A percentile compares a stretch with the other conserved stretches of the same genome.
phyloP scores from a whole-genome alignment of 1,140 invertebrate genomes.

The Pristionchus pacificus region DNA sequence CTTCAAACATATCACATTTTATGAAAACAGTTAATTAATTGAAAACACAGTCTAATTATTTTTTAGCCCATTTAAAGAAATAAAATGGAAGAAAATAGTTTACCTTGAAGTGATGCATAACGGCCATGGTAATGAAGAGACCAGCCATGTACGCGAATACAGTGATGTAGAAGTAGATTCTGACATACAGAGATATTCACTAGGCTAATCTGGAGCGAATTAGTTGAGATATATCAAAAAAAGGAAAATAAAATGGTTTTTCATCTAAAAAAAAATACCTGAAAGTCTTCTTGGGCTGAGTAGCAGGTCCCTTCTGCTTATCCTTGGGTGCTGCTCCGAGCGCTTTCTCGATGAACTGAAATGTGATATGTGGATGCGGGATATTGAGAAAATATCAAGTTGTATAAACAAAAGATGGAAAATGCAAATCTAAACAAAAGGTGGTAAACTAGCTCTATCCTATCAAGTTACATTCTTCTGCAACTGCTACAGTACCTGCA shows the following conservation, averaged over 20 bases:
- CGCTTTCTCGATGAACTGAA: background rate
- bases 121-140: slow-evolving; percentile 83
- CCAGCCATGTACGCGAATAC: slow-evolving; percentile 90
- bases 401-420: background rate
- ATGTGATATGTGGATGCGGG: too few species aligned
- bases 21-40: background rate
- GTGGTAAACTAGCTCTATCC: background rate
- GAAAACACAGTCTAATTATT: slow-evolving; percentile 4
- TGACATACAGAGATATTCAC: background rate
- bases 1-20: slow-evolving; percentile 28
- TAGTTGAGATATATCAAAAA: too few species aligned
- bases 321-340: slow-evolving; percentile 64
- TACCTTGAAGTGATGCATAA: slow-evolving; percentile 92
- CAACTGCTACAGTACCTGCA: slow-evolving; percentile 39
- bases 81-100: background rate
- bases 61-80: slow-evolving; percentile 5
- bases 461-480: too few species aligned
- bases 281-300: background rate
- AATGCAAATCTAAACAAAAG: background rate
- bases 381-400: background rate
- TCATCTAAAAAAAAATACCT: too few species aligned
- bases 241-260: too few species aligned
- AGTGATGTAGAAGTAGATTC: slow-evolving; percentile 88
- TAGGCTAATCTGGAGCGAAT: too few species aligned
- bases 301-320: background rate